Evolutionary conservation across 2,113 vertebrate species (phyloP).

Genomic region (Rhea pennata): DNA sequence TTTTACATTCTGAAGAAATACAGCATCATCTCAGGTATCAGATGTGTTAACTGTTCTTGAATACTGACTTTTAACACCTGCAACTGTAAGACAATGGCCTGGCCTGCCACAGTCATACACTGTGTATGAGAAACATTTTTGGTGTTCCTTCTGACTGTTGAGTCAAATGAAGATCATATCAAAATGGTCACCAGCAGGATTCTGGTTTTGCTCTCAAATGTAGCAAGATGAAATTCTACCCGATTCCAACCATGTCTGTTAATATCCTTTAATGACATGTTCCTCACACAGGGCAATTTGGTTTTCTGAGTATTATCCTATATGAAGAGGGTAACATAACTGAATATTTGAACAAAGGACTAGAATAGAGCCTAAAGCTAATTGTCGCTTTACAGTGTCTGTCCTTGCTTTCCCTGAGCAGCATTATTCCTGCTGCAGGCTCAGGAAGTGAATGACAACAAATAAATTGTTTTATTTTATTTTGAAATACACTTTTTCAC

Average conservation of each 20-base stretch:
- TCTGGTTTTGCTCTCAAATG: neutral
- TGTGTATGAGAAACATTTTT: neutral
- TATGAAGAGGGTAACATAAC: neutral
- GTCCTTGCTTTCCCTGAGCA: neutral
- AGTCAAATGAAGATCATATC: neutral
- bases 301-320: neutral
- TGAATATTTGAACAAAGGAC: neutral
- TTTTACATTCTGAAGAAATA: neutral
- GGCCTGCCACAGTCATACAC: too few relatives aligned
- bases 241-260: neutral
- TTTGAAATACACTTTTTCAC: constrained; percentile 5
- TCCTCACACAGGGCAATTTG: neutral
- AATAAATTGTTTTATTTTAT: neutral
- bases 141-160: neutral
- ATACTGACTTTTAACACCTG: neutral
- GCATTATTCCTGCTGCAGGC: neutral
- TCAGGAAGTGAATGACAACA: neutral
- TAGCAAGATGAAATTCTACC: neutral
- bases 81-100: neutral
- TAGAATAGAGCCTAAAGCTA: neutral
- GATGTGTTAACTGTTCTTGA: neutral
- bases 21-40: neutral
- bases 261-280: neutral
- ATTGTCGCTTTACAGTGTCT: neutral
- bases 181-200: neutral